A percentile compares a stretch with the other conserved stretches of the same genome.
These are phyloP conservation scores for Nomada goodeniana DNA, from an alignment of 2,888 invertebrate genomes.

Conservation along the genomic window DNA sequence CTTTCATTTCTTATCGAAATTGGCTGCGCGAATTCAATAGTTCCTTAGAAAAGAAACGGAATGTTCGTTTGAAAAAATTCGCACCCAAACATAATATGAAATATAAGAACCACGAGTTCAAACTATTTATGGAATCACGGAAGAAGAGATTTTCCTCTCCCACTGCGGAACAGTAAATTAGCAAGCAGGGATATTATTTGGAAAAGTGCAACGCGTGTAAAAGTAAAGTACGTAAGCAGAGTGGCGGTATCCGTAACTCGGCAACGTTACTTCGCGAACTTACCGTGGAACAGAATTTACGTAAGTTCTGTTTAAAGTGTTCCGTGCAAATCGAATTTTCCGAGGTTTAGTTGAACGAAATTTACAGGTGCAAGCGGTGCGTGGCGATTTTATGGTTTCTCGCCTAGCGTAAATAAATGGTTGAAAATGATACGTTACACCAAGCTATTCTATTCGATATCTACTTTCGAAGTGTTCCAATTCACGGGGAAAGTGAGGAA, in stretches of 20 bases:
- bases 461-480: background rate
- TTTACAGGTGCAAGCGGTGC: slow-evolving; percentile 23
- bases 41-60: no score
- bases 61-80: no score
- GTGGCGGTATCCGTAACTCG: slow-evolving; percentile 1
- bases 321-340: slow-evolving; percentile 44
- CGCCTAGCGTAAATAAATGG: slow-evolving; percentile 1
- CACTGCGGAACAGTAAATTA: slow-evolving; percentile 10
- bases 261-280: slow-evolving; percentile 34
- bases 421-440: background rate
- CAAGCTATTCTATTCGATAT: background rate
- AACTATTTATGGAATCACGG: no score
- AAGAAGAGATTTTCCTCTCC: background rate
- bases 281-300: slow-evolving; percentile 24
- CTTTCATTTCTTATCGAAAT: no score
- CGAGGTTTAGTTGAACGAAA: slow-evolving; percentile 39
- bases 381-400: slow-evolving; percentile 1
- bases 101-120: no score
- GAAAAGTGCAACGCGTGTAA: slow-evolving; percentile 21
- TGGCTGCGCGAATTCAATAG: no score
- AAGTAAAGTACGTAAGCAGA: slow-evolving; percentile 24
- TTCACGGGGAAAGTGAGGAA: background rate
- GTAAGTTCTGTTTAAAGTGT: slow-evolving; percentile 42
- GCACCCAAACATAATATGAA: no score
- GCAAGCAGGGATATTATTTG: slow-evolving; percentile 28